Evolutionary conservation across 2,797 vertebrate species (phyloP).

Genomic region (Hypotaenidia philippensis): DNA sequence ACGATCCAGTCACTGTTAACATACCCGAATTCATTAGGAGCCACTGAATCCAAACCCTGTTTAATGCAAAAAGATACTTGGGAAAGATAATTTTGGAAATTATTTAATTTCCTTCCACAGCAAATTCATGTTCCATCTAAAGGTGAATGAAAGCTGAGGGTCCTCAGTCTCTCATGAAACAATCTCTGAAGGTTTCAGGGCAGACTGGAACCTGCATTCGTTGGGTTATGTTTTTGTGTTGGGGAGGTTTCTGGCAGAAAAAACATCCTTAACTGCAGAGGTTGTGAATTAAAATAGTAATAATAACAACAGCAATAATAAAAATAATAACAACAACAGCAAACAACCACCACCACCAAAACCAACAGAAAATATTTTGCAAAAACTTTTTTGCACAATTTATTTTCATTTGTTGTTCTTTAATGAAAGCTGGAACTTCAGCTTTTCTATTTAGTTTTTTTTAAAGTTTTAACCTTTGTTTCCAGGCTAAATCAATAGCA

Average conservation of each 20-base stretch:
- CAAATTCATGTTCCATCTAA: constrained; percentile 9
- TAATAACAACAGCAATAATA: no score
- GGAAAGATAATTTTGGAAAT: constrained; percentile 19
- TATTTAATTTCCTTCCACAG: constrained; percentile 28
- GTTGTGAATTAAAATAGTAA: not conserved
- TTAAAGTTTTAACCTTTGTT: not conserved
- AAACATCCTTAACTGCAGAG: not conserved
- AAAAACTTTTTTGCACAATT: not conserved
- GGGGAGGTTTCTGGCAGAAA: not conserved
- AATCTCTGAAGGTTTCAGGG: not conserved
- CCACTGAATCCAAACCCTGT: constrained; percentile 34
- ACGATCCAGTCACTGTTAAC: constrained; percentile 60
- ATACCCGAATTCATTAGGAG: constrained; percentile 64
- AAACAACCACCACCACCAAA: no score
- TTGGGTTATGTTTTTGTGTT: not conserved
- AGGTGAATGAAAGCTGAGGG: not conserved
- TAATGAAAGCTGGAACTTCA: not conserved
- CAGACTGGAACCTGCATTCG: not conserved
- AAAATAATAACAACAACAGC: no score
- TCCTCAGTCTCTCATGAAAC: not conserved
- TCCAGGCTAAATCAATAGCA: not conserved
- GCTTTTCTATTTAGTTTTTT: not conserved
- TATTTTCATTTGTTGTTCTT: not conserved
- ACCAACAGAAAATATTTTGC: not conserved
- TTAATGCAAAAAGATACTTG: constrained; percentile 29